phyloP scores from a whole-genome alignment of 2,113 vertebrate species.

The Tinamus guttatus region DNA sequence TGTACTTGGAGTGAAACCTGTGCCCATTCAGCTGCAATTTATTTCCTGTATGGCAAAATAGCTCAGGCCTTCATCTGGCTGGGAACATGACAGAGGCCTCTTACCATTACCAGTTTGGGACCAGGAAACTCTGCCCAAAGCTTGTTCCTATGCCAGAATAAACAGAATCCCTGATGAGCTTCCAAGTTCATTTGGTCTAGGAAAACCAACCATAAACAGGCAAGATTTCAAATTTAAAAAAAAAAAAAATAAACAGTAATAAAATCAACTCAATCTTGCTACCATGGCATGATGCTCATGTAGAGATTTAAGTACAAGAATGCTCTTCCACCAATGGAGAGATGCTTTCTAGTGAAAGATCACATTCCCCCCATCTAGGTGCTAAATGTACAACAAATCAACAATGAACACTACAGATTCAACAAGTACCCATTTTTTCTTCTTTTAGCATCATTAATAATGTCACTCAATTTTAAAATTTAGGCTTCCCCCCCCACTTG shows the following conservation, averaged over 20 bases:
- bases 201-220: conserved; percentile 54
- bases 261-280: background rate
- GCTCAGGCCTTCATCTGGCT: conserved; percentile 72
- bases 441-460: background rate
- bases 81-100: conserved; percentile 54
- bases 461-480: background rate
- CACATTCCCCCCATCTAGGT: background rate
- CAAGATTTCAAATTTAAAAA: conserved; percentile 10
- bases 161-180: conserved; percentile 56
- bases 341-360: background rate
- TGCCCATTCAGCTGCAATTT: conserved; percentile 75
- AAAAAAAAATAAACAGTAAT: conserved; percentile 1
- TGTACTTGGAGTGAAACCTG: conserved; percentile 49
- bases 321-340: background rate
- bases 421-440: background rate
- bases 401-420: background rate
- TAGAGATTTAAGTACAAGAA: background rate
- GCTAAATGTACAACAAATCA: background rate
- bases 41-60: conserved; percentile 79
- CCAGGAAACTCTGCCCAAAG: conserved; percentile 47
- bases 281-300: background rate
- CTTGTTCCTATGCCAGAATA: conserved; percentile 68
- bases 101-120: conserved; percentile 41
- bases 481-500: background rate
- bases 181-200: conserved; percentile 61